These are phyloP conservation scores for Hydrotaea diabolus DNA, from an alignment of 2,888 invertebrate species.

Conservation along the genomic window DNA sequence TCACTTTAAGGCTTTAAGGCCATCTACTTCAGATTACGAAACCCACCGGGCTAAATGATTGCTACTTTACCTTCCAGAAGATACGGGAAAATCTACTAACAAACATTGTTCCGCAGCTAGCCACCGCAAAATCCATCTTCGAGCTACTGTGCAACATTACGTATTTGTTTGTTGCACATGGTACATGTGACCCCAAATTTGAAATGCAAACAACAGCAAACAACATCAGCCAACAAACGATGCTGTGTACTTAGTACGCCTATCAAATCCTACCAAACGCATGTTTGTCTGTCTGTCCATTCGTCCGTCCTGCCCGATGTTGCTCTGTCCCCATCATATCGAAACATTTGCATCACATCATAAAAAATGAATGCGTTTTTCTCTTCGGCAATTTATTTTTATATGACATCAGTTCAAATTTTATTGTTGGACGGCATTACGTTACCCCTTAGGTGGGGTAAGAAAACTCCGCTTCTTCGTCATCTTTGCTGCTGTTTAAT, in stretches of 20 bases:
- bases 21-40: too few relatives aligned
- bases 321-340: too few relatives aligned
- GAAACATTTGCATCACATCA: conserved; percentile 57
- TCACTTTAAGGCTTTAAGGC: too few relatives aligned
- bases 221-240: conserved; percentile 5
- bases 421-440: conserved; percentile 30
- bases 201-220: conserved; percentile 51
- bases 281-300: too few relatives aligned
- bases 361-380: conserved; percentile 47
- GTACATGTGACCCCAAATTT: conserved; percentile 57
- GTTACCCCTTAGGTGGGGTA: conserved; percentile 64
- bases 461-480: conserved; percentile 34
- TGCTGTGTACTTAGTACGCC: conserved; percentile 29
- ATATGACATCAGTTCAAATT: conserved; percentile 57
- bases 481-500: not conserved
- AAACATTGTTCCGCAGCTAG: too few relatives aligned
- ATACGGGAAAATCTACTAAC: too few relatives aligned
- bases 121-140: not conserved
- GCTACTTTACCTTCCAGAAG: too few relatives aligned
- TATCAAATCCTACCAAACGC: not conserved
- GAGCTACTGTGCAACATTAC: conserved; percentile 16
- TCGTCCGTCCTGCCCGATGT: too few relatives aligned
- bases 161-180: conserved; percentile 5
- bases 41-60: too few relatives aligned
- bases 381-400: conserved; percentile 26